phyloP scores from a whole-genome alignment of 2,888 invertebrate species.

The Hypena proboscidalis region DNA sequence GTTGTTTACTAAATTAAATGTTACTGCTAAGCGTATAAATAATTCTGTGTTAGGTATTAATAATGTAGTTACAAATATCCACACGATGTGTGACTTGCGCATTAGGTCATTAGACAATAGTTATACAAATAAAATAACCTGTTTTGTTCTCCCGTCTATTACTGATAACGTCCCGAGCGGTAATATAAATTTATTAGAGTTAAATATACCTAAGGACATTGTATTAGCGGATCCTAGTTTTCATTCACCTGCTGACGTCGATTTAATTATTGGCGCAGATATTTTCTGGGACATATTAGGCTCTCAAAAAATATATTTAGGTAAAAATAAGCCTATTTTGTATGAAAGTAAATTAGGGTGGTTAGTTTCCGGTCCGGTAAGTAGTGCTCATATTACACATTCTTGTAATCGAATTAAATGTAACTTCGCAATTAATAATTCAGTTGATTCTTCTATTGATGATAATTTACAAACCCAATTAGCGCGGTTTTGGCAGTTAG shows the following conservation, averaged over 20 bases:
- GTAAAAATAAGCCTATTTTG: neutral
- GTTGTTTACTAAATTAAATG: no score
- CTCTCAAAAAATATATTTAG: neutral
- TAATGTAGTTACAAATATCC: no score
- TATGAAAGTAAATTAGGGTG: neutral
- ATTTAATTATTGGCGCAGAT: neutral
- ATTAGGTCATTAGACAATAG: no score
- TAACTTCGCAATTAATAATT: no score
- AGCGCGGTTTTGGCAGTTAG: neutral
- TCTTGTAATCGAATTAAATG: neutral
- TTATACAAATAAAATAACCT: no score
- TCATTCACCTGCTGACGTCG: neutral
- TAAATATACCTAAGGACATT: slow-evolving; percentile 1
- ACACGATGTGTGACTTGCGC: no score
- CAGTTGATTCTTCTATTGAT: neutral
- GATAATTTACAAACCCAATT: neutral
- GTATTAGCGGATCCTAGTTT: slow-evolving; percentile 2
- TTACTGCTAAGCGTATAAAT: no score
- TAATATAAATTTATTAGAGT: neutral
- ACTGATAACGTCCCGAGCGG: neutral
- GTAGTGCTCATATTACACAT: neutral
- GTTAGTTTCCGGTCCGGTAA: neutral
- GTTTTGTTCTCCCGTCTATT: neutral
- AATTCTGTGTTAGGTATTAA: no score
- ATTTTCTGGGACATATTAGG: slow-evolving; percentile 2